Base-by-base conservation (phyloP, 2,113 vertebrate species). In the Poeciliopsis retropinna region DNA sequence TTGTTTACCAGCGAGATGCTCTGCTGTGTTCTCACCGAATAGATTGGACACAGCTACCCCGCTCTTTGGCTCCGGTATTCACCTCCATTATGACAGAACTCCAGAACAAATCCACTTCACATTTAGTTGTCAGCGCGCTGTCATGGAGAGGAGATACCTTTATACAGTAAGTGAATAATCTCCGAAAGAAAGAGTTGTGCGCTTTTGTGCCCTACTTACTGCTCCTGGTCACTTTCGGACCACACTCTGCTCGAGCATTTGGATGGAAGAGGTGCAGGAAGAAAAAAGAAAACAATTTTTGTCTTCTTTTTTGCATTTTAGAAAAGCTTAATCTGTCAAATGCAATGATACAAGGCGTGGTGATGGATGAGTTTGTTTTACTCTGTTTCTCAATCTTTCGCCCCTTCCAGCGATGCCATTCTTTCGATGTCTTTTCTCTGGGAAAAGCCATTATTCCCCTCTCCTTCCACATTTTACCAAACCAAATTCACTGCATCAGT, bases 311-410 rank as follows among this genome's bases (percentile, higher is more conserved):
- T 66, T 80, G 60, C 28, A 34, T 82, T 88, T 88, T 65, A 64
- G 67, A 86, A 75, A 84, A 86, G 87, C 67, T 90, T 85, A 88
- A 90, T 88, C 84, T 89, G 91, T 94, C 89, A 85, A 70, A 88
- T 87, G 78, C 87, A 88, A 90, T 90, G 90, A 92, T 89, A 89
- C 90, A 87, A 87, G 82, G 64, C 77, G 34, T 63, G 0, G 65
- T 93, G 92, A 93, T 92, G 80, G 91, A 93, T 93, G 80, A 80
- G 85, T 91, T 88, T 88, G 88, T 87, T 78, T 89, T 71, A 60
- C 81, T 78, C 57, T 79, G 79, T 76, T 72, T 86, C 80, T 87
- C 90, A 81, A 84, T 90, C 81, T 85, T 84, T 81, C 78, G 68
- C 78, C 78, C 79, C 72, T 76, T 76, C 72, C 72, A 69, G 81